A percentile compares a stretch with the other conserved stretches of the same genome.
Conservation (phyloP, 1,140 invertebrate genomes). For the Mamestra configurata region DNA sequence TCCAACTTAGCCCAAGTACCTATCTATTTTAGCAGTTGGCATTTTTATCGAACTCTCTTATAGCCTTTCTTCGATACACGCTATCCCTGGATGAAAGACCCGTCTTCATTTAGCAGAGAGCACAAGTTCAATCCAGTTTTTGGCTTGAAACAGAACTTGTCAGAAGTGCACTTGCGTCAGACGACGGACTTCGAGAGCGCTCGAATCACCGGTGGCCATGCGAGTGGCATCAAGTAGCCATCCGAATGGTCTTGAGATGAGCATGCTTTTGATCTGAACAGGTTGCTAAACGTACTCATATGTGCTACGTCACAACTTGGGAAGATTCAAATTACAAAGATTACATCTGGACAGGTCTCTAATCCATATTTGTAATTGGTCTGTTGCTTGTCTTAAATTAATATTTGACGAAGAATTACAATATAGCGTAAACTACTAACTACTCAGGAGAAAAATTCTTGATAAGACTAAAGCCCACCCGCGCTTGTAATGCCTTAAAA, state of each 20-base stretch:
- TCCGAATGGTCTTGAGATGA: conserved; percentile 8
- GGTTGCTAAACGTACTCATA: neutral
- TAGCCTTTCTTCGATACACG: no score
- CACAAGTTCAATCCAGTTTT: neutral
- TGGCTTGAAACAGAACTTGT: neutral
- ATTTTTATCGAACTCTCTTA: no score
- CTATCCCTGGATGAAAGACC: neutral
- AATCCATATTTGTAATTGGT: no score
- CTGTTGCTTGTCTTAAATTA: no score
- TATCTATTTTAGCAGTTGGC: no score
- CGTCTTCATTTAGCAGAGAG: neutral
- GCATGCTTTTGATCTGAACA: neutral
- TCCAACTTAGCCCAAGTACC: no score
- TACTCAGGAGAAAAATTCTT: no score
- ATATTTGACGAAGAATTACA: neutral
- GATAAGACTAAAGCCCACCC: no score
- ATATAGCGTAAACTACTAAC: no score
- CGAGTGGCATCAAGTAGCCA: neutral
- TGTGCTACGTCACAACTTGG: neutral
- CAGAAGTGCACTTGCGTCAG: neutral
- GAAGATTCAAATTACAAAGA: neutral
- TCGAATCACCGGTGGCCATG: conserved; percentile 1
- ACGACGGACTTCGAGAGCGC: neutral
- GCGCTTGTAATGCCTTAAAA: no score
- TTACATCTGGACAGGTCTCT: neutral